Base-by-base conservation (phyloP, 2,888 invertebrate genomes). In the Diloba caeruleocephala region DNA sequence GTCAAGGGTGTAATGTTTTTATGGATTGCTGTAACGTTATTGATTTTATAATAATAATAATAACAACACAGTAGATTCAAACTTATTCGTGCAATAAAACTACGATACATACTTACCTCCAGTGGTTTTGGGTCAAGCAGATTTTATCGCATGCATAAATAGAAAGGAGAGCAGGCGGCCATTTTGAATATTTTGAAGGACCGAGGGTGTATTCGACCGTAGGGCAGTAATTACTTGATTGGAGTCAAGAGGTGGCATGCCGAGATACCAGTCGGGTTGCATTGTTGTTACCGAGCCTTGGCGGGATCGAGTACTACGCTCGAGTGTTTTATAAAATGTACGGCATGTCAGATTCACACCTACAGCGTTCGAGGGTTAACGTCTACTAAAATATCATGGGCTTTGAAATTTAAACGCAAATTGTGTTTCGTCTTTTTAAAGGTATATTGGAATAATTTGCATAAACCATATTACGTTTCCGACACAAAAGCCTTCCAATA, bases 221-320 rank as follows among this genome's bases (percentile, higher is more conserved):
- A 84, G 91, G 91, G 90, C 90, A 91, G 92, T 92, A 93, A 93
- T 93, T 90, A 88, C 87, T 92, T 93, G 92, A 93, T 93, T 93
- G 91, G 76, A 92, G 92, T 93, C 90, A 88, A 93, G 93, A 91
- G 93, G 91, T 82, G 78, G 86, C 93, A 85, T 82, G 88, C 88
- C 89, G 92, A 89, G 93, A 89, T 87, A 85, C 80, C 83, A 76
- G 72, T 81, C 78, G 84, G 73, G 82, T 58, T 72, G 82, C 80
- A 87, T 92, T 91, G 89, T 90, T 76, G 57, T 69, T 42, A 49
- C 45, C 79, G 76, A 81, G 81, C 82, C 83, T 85, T 82, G 69
- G 77, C 72, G 76, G 77, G 60, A 72, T 81, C 71, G 71, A 82
- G 78, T 75, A 68, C 50, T 69, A 80, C 70, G 67, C 65, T 81